Evolutionary conservation across 2,797 vertebrate genomes (phyloP).

Genomic region (Craterocephalus amniculus): DNA sequence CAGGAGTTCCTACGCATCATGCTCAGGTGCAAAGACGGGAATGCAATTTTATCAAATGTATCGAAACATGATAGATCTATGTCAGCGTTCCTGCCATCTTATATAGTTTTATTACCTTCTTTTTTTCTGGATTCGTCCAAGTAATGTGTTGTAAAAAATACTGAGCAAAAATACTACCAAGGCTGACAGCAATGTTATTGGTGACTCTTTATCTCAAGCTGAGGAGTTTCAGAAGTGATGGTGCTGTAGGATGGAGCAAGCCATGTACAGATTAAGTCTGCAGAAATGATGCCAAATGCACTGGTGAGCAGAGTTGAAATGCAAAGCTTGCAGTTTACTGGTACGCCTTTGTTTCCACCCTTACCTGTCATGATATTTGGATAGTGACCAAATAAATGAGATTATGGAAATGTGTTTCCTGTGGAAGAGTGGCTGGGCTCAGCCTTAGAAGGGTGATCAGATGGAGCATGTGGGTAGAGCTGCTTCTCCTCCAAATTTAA

Average conservation of each 20-base stretch:
- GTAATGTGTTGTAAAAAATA: too few relatives aligned
- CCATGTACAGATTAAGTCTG: neutral
- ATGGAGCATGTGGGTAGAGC: neutral
- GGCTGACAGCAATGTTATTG: too few relatives aligned
- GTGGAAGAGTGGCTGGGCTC: neutral
- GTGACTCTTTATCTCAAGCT: neutral
- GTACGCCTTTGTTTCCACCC: neutral
- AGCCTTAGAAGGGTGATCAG: neutral
- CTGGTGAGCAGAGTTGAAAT: neutral
- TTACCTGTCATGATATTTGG: neutral
- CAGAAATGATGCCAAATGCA: neutral
- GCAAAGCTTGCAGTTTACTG: neutral
- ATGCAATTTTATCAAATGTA: neutral
- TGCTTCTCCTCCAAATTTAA: neutral
- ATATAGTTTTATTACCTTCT: neutral
- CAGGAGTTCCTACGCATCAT: slow-evolving; percentile 95
- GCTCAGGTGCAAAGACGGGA: slow-evolving; percentile 87
- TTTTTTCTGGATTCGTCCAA: neutral
- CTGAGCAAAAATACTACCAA: neutral
- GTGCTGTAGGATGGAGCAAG: neutral
- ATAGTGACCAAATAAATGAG: neutral
- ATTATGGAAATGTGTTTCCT: neutral
- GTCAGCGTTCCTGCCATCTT: neutral
- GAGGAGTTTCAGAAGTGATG: neutral
- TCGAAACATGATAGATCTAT: neutral